Conservation (phyloP, 1,140 invertebrate genomes). For the Tetragonula clypearis region DNA sequence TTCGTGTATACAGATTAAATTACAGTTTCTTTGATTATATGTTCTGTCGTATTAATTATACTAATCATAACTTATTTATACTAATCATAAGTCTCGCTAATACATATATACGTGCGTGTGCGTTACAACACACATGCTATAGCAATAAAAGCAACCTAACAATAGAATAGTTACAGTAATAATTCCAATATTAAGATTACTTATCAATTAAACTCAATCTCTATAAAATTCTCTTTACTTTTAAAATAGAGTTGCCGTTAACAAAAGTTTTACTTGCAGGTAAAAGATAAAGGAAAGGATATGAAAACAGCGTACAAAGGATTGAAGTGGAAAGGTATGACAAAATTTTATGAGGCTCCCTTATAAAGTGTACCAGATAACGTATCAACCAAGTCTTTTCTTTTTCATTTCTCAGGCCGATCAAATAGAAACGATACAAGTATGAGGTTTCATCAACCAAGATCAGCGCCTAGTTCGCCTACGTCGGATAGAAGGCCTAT, state of each 20-base stretch:
- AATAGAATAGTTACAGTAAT: background rate
- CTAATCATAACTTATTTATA: slow-evolving; percentile 20
- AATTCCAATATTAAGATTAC: background rate
- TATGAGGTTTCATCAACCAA: slow-evolving; percentile 80
- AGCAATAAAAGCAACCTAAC: background rate
- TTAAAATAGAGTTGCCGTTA: background rate
- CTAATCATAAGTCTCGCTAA: background rate
- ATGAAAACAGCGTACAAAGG: slow-evolving; percentile 89
- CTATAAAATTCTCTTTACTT: background rate
- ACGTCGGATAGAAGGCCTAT: slow-evolving; percentile 82
- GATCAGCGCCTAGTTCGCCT: slow-evolving; percentile 87
- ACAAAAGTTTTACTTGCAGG: slow-evolving; percentile 78
- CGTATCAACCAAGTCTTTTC: background rate
- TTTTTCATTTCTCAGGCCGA: slow-evolving; percentile 69
- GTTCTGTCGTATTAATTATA: slow-evolving; percentile 5
- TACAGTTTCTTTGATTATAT: background rate
- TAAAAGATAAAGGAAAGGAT: slow-evolving; percentile 89
- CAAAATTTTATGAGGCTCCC: background rate
- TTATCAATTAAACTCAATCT: background rate
- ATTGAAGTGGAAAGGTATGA: slow-evolving; percentile 85
- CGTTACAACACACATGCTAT: no score
- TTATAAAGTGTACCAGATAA: background rate
- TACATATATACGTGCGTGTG: background rate
- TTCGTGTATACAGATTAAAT: slow-evolving; percentile 16
- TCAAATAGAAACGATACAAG: slow-evolving; percentile 76